Base-by-base conservation (phyloP, 2,113 vertebrate species). In the Malurus alboscapulatus region DNA sequence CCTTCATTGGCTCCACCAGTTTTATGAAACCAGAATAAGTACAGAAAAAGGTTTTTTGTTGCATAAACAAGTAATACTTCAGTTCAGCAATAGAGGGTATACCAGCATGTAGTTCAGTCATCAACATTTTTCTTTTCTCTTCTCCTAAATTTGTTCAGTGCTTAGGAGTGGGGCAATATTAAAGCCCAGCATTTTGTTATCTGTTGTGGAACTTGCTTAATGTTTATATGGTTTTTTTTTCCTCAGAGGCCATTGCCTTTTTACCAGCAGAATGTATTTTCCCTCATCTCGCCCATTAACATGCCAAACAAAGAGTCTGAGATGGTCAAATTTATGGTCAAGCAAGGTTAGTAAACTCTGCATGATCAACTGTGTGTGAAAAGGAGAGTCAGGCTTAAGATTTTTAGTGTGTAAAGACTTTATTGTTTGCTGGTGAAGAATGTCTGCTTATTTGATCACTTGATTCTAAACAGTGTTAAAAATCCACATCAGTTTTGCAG, bases 181-280 rank as follows among this genome's bases (percentile, higher is more conserved):
- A 42, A 81, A 87, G 32, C 51, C 25, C 17, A 48, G 45, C 19
- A 24, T 69, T 30, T 20, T 92, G 4, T 6, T 7, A 0, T 74
- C 30, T 67, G 6, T 53, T 81, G 32, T 71, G 48, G 26, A 74
- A 34, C 14, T 79, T 75, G 21, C 10, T 48, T 91, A 14, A 16
- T 61, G 19, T 62, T 61, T 83, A 15, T 90, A 1, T 69, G 22
- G 8, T 36, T 36, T 2, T 81, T 76, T 48, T 76, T 48, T 44
- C 16, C 16, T 45, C 30, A 89, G 88, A 93, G 85, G 71, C 97
- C 96, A 0, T 78, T 96, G 7, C 88, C 93, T 0, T 25, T 95
- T 24, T 98, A 98, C 96, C 99, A 99, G 96, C 98, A 97, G 96
- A 99, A 99, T 0, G 94, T 97, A 0, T 99, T 99, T 92, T 92